phyloP scores from a whole-genome alignment of 2,113 vertebrate species.

The Corapipo altera region DNA sequence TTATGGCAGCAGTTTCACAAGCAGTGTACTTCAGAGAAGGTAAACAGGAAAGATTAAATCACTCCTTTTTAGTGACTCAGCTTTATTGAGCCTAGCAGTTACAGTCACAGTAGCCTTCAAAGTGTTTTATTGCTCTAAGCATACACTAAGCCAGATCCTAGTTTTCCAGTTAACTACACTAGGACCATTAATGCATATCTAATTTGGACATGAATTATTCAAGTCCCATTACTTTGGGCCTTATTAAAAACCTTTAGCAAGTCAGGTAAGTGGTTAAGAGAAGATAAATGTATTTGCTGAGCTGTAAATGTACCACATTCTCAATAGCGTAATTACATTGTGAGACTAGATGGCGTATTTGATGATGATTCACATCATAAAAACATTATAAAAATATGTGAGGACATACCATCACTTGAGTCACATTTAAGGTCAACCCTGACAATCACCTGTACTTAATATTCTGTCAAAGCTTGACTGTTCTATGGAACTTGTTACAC shows the following conservation, averaged over 20 bases:
- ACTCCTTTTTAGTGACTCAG: conserved; percentile 39
- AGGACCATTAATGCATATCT: conserved; percentile 30
- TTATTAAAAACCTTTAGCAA: conserved; percentile 40
- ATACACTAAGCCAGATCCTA: background rate
- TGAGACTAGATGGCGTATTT: background rate
- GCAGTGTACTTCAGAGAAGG: background rate
- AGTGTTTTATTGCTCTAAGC: conserved; percentile 39
- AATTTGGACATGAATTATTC: conserved; percentile 62
- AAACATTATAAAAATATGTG: background rate
- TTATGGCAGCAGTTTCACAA: background rate
- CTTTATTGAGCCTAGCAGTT: conserved; percentile 5
- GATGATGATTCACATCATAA: background rate
- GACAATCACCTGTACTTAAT: background rate
- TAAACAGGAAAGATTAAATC: conserved; percentile 27
- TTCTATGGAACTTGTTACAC: background rate
- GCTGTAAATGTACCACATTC: background rate
- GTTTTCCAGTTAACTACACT: conserved; percentile 45
- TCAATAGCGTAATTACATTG: background rate
- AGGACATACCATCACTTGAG: background rate
- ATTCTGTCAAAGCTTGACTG: background rate
- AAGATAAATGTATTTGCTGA: conserved; percentile 29
- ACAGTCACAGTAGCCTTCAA: background rate
- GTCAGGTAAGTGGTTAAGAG: conserved; percentile 23
- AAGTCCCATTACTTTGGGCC: background rate
- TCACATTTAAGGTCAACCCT: background rate